Evolutionary conservation across 2,113 vertebrate genomes (phyloP).

Genomic region (Athene cunicularia): DNA sequence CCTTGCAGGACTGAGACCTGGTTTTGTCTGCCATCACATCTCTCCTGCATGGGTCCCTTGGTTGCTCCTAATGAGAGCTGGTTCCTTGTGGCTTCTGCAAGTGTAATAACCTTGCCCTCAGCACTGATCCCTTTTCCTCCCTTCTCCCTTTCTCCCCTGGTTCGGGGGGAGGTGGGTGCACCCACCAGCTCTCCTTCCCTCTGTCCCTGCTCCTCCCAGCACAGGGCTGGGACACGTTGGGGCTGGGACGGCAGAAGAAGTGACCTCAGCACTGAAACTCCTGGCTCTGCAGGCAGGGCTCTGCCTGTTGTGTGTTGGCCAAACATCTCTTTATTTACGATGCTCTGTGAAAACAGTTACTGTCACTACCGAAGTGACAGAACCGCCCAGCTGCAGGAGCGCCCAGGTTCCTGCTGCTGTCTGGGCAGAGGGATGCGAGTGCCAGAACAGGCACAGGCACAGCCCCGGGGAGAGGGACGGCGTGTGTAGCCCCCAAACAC

Average conservation of each 20-base stretch:
- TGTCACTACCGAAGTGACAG: not conserved
- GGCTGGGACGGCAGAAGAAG: not conserved
- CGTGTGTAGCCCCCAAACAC: not conserved
- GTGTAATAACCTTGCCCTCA: not conserved
- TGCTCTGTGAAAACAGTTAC: not conserved
- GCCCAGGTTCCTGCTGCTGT: not conserved
- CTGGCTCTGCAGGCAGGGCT: not conserved
- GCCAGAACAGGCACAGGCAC: not conserved
- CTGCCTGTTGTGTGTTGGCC: not conserved
- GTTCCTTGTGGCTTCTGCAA: not conserved
- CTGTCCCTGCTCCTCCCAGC: not conserved
- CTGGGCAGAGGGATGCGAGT: not conserved
- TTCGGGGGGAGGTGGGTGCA: not conserved
- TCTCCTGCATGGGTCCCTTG: not conserved
- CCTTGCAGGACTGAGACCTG: not conserved
- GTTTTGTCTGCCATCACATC: not conserved
- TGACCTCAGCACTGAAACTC: slow-evolving; percentile 24
- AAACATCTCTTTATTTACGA: not conserved
- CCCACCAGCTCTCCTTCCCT: not conserved
- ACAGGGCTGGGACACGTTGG: not conserved
- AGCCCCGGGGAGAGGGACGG: rapidly evolving
- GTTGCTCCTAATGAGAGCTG: not conserved
- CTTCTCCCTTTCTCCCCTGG: not conserved
- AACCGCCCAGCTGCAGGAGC: not conserved
- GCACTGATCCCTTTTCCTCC: not conserved